Base-by-base conservation (phyloP, 2,113 vertebrate species). In the Strigops habroptila region DNA sequence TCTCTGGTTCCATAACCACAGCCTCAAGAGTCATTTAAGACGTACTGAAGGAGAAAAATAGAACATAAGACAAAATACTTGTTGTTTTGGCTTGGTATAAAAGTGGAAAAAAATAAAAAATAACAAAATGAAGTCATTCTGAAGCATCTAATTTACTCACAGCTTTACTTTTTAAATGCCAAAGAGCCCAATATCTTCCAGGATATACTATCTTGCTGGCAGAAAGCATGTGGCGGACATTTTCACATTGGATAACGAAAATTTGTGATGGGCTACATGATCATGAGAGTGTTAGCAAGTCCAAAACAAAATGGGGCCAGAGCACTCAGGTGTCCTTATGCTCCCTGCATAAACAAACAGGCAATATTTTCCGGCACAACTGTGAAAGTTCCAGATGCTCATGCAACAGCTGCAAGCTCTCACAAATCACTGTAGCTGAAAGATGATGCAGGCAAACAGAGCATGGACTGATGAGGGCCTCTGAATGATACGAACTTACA, bases 81-180 rank as follows among this genome's bases (percentile, higher is more conserved):
- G 60, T 46, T 67, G 33, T 46, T 90, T 91, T 84, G 77, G 57
- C 35, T 78, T 88, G 33, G 31, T 69, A 83, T 74, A 37, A 74
- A 90, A 82, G 48, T 35, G 48, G 35, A 18, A 65, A 71, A 90
- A 60, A 17, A 28, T 18, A 59, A 23, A n/a, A 59, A 24, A 59
- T 24, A 59, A 59, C 14, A 3, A 59, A 69, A 8, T 0, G 0
- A 74, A 88, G 25, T 37, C 19, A 30, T 76, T 87, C 80, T 75
- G 74, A 95, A 88, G 51, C 37, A 70, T 62, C 57, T 81, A 53
- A 83, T 91, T 94, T 93, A 53, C 82, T 76, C 74, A 53, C 33
- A 96, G 75, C 17, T 89, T 79, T 55, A 75, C 52, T 94, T 90
- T 80, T 88, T 65, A 81, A 82, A 87, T 51, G 37, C n/a, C 57